These are phyloP conservation scores for Esox masquinongy DNA, from an alignment of 2,797 vertebrate species.

Conservation along the genomic window DNA sequence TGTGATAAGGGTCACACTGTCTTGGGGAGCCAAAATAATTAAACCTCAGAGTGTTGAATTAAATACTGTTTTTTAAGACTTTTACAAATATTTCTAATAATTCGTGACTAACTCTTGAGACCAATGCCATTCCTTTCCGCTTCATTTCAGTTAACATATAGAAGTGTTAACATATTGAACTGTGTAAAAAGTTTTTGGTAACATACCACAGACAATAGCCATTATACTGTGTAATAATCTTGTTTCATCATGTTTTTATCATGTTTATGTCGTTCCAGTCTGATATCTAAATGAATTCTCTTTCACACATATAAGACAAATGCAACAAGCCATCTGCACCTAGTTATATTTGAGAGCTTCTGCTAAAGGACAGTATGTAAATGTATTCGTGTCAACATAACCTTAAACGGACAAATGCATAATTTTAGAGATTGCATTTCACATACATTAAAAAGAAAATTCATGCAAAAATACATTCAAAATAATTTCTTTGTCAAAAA, in stretches of 20 bases:
- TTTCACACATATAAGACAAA: not conserved
- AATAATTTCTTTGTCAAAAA: not conserved
- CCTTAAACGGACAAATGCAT: not conserved
- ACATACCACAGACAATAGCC: not conserved
- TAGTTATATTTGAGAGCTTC: no score
- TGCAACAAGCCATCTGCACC: not conserved
- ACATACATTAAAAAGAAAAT: not conserved
- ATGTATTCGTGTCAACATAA: not conserved
- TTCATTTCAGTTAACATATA: no score
- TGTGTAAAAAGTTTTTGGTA: not conserved
- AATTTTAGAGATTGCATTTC: not conserved
- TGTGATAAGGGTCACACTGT: no score
- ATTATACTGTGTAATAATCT: not conserved
- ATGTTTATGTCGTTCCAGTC: not conserved
- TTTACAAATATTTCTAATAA: no score
- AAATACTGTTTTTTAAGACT: no score
- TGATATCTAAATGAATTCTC: not conserved
- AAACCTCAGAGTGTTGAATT: no score
- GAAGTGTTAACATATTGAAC: not conserved
- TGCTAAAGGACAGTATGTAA: no score
- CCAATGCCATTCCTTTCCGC: no score
- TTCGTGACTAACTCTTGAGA: no score
- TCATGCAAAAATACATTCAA: not conserved
- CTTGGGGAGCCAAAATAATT: no score
- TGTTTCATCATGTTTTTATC: not conserved